Evolutionary conservation across 2,888 invertebrate genomes (phyloP).

Genomic region (Phortica okadai): DNA sequence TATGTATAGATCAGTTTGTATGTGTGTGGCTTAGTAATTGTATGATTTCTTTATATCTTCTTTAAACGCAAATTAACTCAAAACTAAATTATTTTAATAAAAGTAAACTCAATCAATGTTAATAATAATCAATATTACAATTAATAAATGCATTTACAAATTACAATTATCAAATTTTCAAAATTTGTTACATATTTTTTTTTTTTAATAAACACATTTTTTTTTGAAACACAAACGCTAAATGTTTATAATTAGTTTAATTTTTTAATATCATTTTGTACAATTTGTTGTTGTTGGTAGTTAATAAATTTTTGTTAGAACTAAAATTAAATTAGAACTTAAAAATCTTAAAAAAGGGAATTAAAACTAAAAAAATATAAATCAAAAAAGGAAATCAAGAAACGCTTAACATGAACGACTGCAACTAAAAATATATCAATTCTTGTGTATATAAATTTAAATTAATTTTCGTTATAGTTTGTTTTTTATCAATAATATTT

Average conservation of each 20-base stretch:
- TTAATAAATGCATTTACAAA: constrained; percentile 65
- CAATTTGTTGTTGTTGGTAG: constrained; percentile 12
- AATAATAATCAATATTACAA: constrained; percentile 50
- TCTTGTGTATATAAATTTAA: not conserved
- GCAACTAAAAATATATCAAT: constrained; percentile 19
- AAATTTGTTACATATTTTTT: constrained; percentile 34
- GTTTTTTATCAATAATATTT: not conserved
- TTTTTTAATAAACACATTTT: constrained; percentile 4
- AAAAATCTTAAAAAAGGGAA: constrained; percentile 3
- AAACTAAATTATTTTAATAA: constrained; percentile 25
- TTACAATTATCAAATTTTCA: constrained; percentile 57
- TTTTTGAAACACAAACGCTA: constrained; percentile 3
- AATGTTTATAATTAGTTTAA: not conserved
- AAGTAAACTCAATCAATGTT: constrained; percentile 9
- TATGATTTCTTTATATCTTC: constrained; percentile 13
- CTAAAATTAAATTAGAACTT: constrained; percentile 14
- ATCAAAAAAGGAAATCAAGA: constrained; percentile 7
- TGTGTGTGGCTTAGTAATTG: constrained; percentile 44
- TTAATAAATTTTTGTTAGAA: constrained; percentile 10
- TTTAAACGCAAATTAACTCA: constrained; percentile 17
- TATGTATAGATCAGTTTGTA: constrained; percentile 1
- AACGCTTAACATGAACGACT: constrained; percentile 5
- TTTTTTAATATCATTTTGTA: constrained; percentile 28
- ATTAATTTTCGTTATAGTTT: constrained; percentile 1
- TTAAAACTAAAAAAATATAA: constrained; percentile 2